Base-by-base conservation (phyloP, 2,113 vertebrate species). In the Indri indri region DNA sequence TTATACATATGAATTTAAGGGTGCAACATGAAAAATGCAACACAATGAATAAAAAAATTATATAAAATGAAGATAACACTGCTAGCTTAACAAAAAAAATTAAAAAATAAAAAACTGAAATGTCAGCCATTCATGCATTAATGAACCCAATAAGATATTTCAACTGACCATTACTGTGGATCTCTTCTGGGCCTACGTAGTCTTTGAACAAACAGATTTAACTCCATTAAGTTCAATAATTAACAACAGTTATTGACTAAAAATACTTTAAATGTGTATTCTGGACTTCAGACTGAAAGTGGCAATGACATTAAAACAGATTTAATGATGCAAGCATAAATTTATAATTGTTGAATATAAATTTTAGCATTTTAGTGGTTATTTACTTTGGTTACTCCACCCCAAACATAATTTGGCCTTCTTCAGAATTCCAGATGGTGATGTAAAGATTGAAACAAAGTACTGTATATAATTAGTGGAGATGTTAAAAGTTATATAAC, bases 151-250 rank as follows among this genome's bases (percentile, higher is more conserved):
- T 95, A 98, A 99, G 98, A 97, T 97, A 99, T 98, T 99, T 99
- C 98, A 99, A 99, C 99, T 99, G 99, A 99, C 99, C 99, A 99
- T 99, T 98, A 99, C 98, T 99, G 99, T 98, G 98, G 99, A 99
- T 98, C 98, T 99, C 99, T 99, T 99, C 99, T 98, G 99, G 99
- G 99, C 99, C 99, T 99, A 99, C 97, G 99, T 99, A 98, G 99
- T 99, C 99, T 99, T 99, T 98, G 99, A 99, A 99, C 98, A 99
- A 99, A 99, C 98, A 99, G 98, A 98, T 98, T 99, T 98, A 98
- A 98, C 98, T 98, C 98, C 91, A 37, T 98, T 98, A 97, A 97
- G 98, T 98, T 98, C 97, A 97, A 97, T 98, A 97, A 93, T 74
- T 74, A 97, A 97, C 98, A 98, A 97, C 96, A 98, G 97, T 97